A percentile compares a stretch with the other conserved stretches of the same genome.
These are phyloP conservation scores for Patagioenas fasciata DNA, from an alignment of 2,113 vertebrate species.

Conservation along the genomic window DNA sequence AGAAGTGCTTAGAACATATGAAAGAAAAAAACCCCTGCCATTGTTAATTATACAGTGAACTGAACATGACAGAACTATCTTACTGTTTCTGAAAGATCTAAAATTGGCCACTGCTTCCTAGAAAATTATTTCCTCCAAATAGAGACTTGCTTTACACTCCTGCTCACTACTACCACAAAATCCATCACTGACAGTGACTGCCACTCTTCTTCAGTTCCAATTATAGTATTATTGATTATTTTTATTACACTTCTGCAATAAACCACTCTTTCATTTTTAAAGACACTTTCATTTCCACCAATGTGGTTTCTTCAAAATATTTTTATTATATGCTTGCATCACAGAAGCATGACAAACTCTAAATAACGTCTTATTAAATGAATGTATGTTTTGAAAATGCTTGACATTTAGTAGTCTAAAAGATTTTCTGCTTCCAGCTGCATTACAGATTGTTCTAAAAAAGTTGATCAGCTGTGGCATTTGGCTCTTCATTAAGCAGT, in stretches of 20 bases:
- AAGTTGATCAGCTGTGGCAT: not conserved
- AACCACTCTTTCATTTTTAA: not conserved
- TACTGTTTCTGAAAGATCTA: constrained; percentile 19
- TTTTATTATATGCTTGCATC: not conserved
- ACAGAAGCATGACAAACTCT: not conserved
- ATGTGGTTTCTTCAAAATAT: not conserved
- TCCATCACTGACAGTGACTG: not conserved
- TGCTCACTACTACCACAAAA: not conserved
- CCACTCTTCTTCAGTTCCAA: not conserved
- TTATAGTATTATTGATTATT: not conserved
- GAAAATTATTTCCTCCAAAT: constrained; percentile 7
- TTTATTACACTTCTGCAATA: not conserved
- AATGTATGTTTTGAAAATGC: not conserved
- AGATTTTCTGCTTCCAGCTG: not conserved
- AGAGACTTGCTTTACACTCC: not conserved
- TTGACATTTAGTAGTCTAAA: not conserved
- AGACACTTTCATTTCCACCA: not conserved
- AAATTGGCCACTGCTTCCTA: constrained; percentile 7
- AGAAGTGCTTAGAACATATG: not conserved
- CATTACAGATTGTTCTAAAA: not conserved
- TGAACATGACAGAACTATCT: constrained; percentile 5
- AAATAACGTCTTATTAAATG: not conserved
- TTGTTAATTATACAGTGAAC: constrained; percentile 6
- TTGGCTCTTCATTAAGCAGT: not conserved
- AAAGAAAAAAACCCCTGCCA: not conserved